Conservation (phyloP, 1,140 invertebrate genomes). For the Leptoteleia sp. region DNA sequence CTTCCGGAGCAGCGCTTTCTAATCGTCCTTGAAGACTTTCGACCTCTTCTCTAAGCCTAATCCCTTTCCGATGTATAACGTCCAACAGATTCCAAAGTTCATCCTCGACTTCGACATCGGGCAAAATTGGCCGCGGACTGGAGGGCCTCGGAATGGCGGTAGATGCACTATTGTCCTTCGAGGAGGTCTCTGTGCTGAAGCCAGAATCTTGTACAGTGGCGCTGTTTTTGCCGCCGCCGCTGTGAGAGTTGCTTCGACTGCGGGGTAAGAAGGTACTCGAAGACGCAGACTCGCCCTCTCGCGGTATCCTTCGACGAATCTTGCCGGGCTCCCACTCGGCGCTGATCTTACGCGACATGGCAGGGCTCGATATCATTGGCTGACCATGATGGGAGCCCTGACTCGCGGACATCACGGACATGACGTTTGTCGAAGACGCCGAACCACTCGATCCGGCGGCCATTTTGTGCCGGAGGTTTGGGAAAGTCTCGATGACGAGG, state of each 20-base stretch:
- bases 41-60: conserved; percentile 87
- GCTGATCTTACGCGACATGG: conserved; percentile 74
- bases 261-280: conserved; percentile 82
- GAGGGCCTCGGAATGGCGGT: conserved; percentile 79
- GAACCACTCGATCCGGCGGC: conserved; percentile 78
- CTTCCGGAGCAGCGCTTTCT: conserved; percentile 76
- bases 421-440: conserved; percentile 71
- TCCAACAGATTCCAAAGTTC: conserved; percentile 92
- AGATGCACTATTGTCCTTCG: conserved; percentile 87
- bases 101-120: conserved; percentile 84
- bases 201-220: conserved; percentile 90
- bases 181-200: conserved; percentile 91
- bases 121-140: conserved; percentile 76
- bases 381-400: conserved; percentile 73
- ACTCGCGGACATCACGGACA: conserved; percentile 73
- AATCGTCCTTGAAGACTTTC: conserved; percentile 82
- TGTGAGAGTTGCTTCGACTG: conserved; percentile 85
- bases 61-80: conserved; percentile 90
- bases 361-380: conserved; percentile 73
- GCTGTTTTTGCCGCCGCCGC: conserved; percentile 83
- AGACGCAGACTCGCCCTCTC: conserved; percentile 76
- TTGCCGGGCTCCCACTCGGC: conserved; percentile 89
- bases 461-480: conserved; percentile 92
- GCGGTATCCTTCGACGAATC: conserved; percentile 85
- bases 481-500: conserved; percentile 94